phyloP scores from a whole-genome alignment of 2,797 vertebrate genomes.

The Triplophysa bombifrons region DNA sequence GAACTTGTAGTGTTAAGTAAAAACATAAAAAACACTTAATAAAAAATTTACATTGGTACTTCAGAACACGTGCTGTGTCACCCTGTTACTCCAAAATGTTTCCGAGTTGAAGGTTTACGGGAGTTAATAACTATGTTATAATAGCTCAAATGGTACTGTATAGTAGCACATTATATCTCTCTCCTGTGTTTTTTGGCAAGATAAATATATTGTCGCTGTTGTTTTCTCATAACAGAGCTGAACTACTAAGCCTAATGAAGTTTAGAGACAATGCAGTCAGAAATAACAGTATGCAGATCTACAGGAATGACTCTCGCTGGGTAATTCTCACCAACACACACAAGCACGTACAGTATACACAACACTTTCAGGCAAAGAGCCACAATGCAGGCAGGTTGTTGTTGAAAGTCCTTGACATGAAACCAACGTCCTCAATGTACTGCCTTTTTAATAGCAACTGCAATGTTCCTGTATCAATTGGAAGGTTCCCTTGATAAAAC shows the following conservation, averaged over 20 bases:
- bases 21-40: too few relatives aligned
- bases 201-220: neutral
- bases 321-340: neutral
- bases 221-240: neutral
- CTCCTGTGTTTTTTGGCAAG: neutral
- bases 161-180: neutral
- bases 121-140: neutral
- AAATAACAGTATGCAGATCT: neutral
- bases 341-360: too few relatives aligned
- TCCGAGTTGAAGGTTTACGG: neutral
- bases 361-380: conserved; percentile 9
- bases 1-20: too few relatives aligned
- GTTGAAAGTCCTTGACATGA: conserved; percentile 16
- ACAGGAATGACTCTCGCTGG: neutral
- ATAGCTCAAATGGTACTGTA: neutral
- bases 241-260: neutral
- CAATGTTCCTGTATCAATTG: conserved; percentile 13
- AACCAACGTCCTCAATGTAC: conserved; percentile 15
- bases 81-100: neutral
- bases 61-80: neutral
- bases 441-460: conserved; percentile 5
- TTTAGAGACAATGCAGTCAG: neutral
- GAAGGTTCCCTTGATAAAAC: neutral
- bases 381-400: conserved; percentile 7
- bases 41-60: neutral